Evolutionary conservation across 2,113 vertebrate genomes (phyloP), one percentile per base, ranked within the genome.

Genomic region (Psittacula cyanocephala): DNA sequence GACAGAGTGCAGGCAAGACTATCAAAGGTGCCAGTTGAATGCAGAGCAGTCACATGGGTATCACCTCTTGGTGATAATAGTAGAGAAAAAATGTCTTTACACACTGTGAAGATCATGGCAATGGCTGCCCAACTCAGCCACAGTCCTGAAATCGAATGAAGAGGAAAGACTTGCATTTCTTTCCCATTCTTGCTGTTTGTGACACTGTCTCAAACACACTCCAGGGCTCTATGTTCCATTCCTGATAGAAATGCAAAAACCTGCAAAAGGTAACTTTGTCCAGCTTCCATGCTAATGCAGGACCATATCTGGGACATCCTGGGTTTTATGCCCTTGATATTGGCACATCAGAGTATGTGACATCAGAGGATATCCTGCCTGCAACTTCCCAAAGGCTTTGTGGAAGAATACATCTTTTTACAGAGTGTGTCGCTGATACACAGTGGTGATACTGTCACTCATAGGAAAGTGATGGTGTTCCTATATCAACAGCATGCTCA

Each of bases 1-100:
- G 93, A 96, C 41, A 86, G 72, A 96, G 31, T 39, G 80, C 95
- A 96, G 92, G 76, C 62, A 2, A 86, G 76, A 17, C 50, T 93
- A 87, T 82, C 89, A 83, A 55, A 86, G 71, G 71, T 95, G 88
- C 60, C 47, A 44, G 82, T 57, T 90, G 82, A 95, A 86, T 78
- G 50, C 76, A 91, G 67, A 89, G 60, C 80, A 63, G 60, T 65
- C 62, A 64, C 55, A 72, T 4, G 31, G 43, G 29, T 96, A 79
- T 92, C 80, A 69, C 50, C 68, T 81, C 80, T 53, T n/a, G 69
- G 50, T 93, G 92, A 97, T 89, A 95, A 80, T 1, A 88, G 49
- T 49, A 67, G 82, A 62, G 35, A 33, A 82, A 97, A 94, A 92
- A 75, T 39, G 75, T 43, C 35, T 89, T 93, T 74, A 75, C 29